phyloP scores from a whole-genome alignment of 2,888 invertebrate genomes.

The Drosophila pegasa region DNA sequence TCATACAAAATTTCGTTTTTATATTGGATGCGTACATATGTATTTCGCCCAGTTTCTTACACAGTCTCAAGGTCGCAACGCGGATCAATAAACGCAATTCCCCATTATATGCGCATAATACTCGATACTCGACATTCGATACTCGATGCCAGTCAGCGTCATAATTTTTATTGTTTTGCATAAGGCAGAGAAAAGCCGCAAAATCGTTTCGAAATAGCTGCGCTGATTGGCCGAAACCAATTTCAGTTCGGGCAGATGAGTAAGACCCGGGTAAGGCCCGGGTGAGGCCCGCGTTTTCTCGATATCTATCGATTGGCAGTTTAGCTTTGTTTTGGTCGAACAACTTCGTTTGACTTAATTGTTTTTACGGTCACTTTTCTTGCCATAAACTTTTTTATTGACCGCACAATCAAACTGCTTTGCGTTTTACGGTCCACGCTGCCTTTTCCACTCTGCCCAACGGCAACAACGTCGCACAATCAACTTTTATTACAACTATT shows the following conservation, averaged over 20 bases:
- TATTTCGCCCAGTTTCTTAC: constrained; percentile 5
- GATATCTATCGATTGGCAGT: constrained; percentile 25
- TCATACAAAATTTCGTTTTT: constrained; percentile 15
- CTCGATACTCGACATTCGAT: constrained; percentile 22
- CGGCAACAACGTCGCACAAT: constrained; percentile 30
- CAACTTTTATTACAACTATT: constrained; percentile 58
- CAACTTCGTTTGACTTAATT: constrained; percentile 64
- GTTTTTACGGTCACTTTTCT: constrained; percentile 67
- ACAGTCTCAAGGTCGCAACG: constrained; percentile 32
- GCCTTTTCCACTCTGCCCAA: constrained; percentile 32
- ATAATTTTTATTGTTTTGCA: constrained; percentile 44
- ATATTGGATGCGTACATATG: too few species aligned
- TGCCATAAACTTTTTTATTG: constrained; percentile 64
- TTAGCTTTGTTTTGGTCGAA: constrained; percentile 10
- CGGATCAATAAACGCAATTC: constrained; percentile 25
- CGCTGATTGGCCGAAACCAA: constrained; percentile 29
- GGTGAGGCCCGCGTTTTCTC: not conserved
- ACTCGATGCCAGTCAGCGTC: constrained; percentile 11
- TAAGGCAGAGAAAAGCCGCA: constrained; percentile 38
- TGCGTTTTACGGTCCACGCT: constrained; percentile 70
- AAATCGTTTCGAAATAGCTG: constrained; percentile 52
- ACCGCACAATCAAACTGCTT: constrained; percentile 64
- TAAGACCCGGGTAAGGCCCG: not conserved
- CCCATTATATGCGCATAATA: constrained; percentile 32
- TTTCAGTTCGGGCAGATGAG: not conserved